Evolutionary conservation across 2,113 vertebrate species (phyloP).

Genomic region (Xenus cinereus): DNA sequence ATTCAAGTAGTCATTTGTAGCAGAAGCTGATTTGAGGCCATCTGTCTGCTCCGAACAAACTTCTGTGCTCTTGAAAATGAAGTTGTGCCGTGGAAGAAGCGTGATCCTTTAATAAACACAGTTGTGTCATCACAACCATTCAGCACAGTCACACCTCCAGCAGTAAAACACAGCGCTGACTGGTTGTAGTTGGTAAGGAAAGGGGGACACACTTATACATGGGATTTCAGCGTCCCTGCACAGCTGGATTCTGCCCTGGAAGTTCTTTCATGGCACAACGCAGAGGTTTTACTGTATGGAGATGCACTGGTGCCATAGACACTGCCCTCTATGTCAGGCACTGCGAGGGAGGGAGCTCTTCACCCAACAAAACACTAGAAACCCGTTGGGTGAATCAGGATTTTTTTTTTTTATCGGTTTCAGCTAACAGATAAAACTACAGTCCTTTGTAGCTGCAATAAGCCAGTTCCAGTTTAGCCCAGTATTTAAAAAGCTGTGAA

Average conservation of each 20-base stretch:
- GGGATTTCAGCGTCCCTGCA: accelerated
- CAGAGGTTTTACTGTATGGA: background rate
- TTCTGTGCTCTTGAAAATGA: conserved; percentile 12
- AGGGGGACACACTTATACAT: background rate
- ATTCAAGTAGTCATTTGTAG: background rate
- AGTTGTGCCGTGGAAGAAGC: background rate
- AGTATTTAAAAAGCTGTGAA: background rate
- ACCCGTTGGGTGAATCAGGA: background rate
- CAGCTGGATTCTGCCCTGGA: background rate
- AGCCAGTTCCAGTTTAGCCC: background rate
- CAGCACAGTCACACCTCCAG: background rate
- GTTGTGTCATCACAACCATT: background rate
- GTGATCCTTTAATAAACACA: background rate
- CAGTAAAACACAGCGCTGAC: background rate
- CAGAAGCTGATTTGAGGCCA: conserved; percentile 29
- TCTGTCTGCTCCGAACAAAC: conserved; percentile 33
- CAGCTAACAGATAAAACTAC: background rate
- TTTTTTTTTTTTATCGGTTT: background rate
- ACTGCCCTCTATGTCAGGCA: background rate
- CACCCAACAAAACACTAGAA: background rate
- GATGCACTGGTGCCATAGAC: background rate
- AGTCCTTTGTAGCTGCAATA: background rate
- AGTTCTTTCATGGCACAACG: background rate
- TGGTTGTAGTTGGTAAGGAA: background rate
- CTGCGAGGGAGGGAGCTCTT: background rate